Evolutionary conservation across 1,140 invertebrate species (phyloP).

Genomic region (Drosophila bifasciata): DNA sequence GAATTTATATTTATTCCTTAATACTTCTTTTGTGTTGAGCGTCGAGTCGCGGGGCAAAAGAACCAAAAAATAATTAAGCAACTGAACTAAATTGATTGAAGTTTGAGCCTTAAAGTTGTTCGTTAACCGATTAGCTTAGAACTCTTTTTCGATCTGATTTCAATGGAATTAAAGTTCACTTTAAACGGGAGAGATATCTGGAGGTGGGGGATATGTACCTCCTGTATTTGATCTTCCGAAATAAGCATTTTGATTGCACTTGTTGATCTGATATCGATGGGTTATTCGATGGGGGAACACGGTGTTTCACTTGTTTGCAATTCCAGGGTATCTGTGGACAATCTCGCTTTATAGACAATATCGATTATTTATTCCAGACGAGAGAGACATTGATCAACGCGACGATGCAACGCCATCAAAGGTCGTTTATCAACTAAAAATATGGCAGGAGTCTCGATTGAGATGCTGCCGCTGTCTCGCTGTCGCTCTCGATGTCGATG

Average conservation of each 20-base stretch:
- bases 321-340: background rate
- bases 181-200: background rate
- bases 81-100: slow-evolving; percentile 69
- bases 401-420: slow-evolving; percentile 83
- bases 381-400: slow-evolving; percentile 66
- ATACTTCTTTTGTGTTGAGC: slow-evolving; percentile 22
- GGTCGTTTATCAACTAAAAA: slow-evolving; percentile 84
- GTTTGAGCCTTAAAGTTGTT: slow-evolving; percentile 44
- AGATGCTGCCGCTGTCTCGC: slow-evolving; percentile 39
- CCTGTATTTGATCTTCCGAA: slow-evolving; percentile 82
- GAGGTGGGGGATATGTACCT: slow-evolving; percentile 48
- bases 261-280: slow-evolving; percentile 5
- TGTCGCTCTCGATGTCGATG: slow-evolving; percentile 34
- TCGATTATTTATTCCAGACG: slow-evolving; percentile 26
- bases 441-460: slow-evolving; percentile 59
- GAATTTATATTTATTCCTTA: slow-evolving; percentile 19
- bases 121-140: slow-evolving; percentile 16
- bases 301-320: slow-evolving; percentile 10
- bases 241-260: slow-evolving; percentile 68
- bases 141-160: slow-evolving; percentile 37
- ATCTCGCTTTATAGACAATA: background rate
- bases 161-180: slow-evolving; percentile 10
- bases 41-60: background rate
- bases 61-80: background rate
- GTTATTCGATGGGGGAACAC: background rate